Base-by-base conservation (phyloP, 1,140 invertebrate genomes). In the Steinernema feltiae region DNA sequence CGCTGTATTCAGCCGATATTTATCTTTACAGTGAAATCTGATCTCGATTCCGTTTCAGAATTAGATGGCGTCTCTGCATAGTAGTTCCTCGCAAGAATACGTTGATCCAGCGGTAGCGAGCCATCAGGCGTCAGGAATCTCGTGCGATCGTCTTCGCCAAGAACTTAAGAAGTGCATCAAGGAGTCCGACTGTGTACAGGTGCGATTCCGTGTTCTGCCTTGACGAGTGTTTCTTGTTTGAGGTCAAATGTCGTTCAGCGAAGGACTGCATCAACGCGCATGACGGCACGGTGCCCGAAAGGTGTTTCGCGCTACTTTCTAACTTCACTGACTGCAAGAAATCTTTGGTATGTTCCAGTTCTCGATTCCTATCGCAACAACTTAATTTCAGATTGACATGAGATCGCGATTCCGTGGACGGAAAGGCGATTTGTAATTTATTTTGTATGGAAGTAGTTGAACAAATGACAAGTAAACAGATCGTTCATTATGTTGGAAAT, bases 341-440 rank as follows among this genome's bases (percentile, higher is more conserved):
- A 30, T 83, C 81, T 24, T 30, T 82, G 69, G 78, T 79, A 32
- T 7, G 74, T 72, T 48, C 21, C n/a, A 1, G 30, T 7, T 75
- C 18, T 73, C 70, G 17, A 31, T 12, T 29, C 48, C 2, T 73
- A 72, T 70, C 48, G 30, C 30, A 21, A n/a, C n/a, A n/a, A n/a
- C n/a, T n/a, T n/a, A n/a, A n/a, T n/a, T 30, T 53, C n/a, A 80
- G 81, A 81, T 82, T 0, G 82, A 82, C 63, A 82, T 82, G 82
- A 48, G 82, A 74, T 81, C 81, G 2, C 46, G 82, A 48, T 82
- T 82, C 69, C 76, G 82, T 29, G 82, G 82, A 30, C 32, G 82
- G 12, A 82, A 82, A 48, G 82, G 82, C 30, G 82, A 82, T 53
- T 18, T 83, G 15, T 82, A 70, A 76, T 70, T 27, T 30, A 2